Conservation (phyloP, 2,888 invertebrate species). For the Plebejus argus region DNA sequence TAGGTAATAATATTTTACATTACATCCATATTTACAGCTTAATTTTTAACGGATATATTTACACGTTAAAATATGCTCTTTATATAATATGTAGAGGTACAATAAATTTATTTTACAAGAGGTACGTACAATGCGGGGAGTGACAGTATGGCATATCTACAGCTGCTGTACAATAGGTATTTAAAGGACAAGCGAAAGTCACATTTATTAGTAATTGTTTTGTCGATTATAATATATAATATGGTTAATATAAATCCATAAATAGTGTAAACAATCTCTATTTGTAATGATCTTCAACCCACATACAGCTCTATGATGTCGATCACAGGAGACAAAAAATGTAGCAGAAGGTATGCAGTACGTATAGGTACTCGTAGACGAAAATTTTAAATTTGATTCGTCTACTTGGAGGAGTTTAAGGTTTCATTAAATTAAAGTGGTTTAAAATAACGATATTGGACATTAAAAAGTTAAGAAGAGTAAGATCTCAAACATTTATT, state of each 20-base stretch:
- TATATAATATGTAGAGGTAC: slow-evolving; percentile 47
- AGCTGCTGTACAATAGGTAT: slow-evolving; percentile 42
- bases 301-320: neutral
- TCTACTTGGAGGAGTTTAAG: neutral
- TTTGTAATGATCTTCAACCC: slow-evolving; percentile 35
- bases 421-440: neutral
- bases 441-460: neutral
- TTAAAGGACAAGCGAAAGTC: slow-evolving; percentile 41
- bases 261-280: slow-evolving; percentile 27
- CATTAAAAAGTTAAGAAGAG: neutral
- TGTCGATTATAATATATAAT: slow-evolving; percentile 26
- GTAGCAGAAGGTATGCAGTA: neutral
- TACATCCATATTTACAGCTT: slow-evolving; percentile 77
- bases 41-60: slow-evolving; percentile 56
- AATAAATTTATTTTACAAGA: slow-evolving; percentile 49
- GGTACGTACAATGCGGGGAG: slow-evolving; percentile 40
- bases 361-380: neutral
- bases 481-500: neutral
- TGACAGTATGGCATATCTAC: slow-evolving; percentile 41
- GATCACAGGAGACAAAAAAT: neutral
- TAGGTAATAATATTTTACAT: slow-evolving; percentile 67
- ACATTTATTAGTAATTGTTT: slow-evolving; percentile 21
- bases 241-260: slow-evolving; percentile 26
- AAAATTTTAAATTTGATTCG: neutral
- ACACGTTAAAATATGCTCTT: slow-evolving; percentile 58